Base-by-base conservation (phyloP, 2,888 invertebrate genomes). In the Sialis fuliginosa region DNA sequence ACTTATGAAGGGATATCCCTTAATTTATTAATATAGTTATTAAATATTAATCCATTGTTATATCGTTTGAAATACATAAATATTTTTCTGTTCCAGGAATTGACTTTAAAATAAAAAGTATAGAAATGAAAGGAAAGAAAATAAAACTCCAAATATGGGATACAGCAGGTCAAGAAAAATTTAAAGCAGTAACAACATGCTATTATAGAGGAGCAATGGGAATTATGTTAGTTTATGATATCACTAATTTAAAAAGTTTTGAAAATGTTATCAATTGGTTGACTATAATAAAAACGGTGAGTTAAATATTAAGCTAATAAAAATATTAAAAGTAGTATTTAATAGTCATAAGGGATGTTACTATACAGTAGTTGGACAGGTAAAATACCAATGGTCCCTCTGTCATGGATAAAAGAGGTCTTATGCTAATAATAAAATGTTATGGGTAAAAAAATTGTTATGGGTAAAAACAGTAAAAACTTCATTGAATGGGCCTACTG, bases 201-300 rank as follows among this genome's bases (percentile, higher is more conserved):
- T 96, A 96, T 68, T 96, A 96, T 71, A 76, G 96, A 61, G 95
- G 95, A 42, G 95, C 96, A 48, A 96, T 95, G 95, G 96, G 96
- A 52, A 96, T 96, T 60, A 88, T 89, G 86, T 75, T 96, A 54
- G 95, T 96, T 44, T 96, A 96, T 67, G 96, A 96, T 68, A 95
- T 96, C 65, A 92, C 93, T 51, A 92, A 91, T 68, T 87, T 88
- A 62, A 95, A 93, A 68, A 93, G 93, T 61, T 96, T 96, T 70
- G 95, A 96, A 67, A 96, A 96, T 66, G 96, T 96, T 62, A 92
- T 93, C 45, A 96, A 96, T 67, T 96, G 96, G 96, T 72, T 96
- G 60, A 75, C 95, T 68, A 95, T 95, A 68, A 96, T 96, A 68
- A 93, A 95, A 65, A 93, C 95, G 79, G 92, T 91, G 22, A 22